Evolutionary conservation across 2,113 vertebrate genomes (phyloP).

Genomic region (Desmodus rotundus): DNA sequence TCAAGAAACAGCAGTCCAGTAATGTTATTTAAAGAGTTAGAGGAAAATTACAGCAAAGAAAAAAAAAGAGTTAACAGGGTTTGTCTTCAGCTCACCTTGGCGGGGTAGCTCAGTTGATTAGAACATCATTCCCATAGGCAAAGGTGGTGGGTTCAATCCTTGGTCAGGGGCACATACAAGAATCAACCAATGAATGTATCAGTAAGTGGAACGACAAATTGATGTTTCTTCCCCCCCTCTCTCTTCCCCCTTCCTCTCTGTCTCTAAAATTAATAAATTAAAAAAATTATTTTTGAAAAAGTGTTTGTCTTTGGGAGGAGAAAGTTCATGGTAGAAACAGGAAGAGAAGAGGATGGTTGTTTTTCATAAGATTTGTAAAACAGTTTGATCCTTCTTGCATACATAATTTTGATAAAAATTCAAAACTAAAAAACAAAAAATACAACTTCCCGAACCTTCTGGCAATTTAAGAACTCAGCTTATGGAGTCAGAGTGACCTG

Average conservation of each 20-base stretch:
- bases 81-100: background rate
- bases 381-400: background rate
- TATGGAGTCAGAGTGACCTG: background rate
- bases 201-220: too few species aligned
- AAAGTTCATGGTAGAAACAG: background rate
- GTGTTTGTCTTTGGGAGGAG: background rate
- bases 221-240: too few species aligned
- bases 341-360: background rate
- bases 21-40: background rate
- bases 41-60: background rate
- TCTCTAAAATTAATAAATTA: too few species aligned
- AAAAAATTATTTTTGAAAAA: too few species aligned
- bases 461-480: background rate
- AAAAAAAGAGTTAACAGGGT: background rate
- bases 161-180: too few species aligned
- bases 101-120: too few species aligned
- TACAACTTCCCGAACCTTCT: background rate
- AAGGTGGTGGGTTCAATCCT: too few species aligned
- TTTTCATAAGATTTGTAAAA: background rate
- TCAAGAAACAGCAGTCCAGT: background rate
- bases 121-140: too few species aligned
- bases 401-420: constrained; percentile 13
- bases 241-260: too few species aligned
- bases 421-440: background rate
- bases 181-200: too few species aligned